Conservation (phyloP, 2,888 invertebrate genomes). For the Stenurella melanura region DNA sequence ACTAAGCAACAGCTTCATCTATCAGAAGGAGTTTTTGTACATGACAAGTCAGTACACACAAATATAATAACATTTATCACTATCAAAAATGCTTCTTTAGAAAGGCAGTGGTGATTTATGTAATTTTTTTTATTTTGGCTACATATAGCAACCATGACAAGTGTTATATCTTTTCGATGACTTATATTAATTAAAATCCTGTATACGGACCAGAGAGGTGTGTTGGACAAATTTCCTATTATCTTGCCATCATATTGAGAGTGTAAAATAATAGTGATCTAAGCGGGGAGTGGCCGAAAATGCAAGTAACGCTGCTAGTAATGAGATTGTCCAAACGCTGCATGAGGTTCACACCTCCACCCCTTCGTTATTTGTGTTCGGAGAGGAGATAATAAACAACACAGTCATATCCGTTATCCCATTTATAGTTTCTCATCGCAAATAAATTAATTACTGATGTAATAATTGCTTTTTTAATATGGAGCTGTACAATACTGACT, state of each 20-base stretch:
- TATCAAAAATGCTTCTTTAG: neutral
- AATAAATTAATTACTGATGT: conserved; percentile 48
- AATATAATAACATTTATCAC: conserved; percentile 5
- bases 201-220: conserved; percentile 55
- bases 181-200: conserved; percentile 62
- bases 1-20: neutral
- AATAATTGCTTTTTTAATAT: conserved; percentile 28
- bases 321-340: conserved; percentile 72
- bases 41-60: conserved; percentile 9
- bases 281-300: conserved; percentile 66
- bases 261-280: conserved; percentile 58
- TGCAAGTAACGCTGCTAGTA: conserved; percentile 72
- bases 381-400: conserved; percentile 45
- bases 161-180: conserved; percentile 45
- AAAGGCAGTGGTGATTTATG: conserved; percentile 25
- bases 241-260: conserved; percentile 57
- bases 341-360: conserved; percentile 71
- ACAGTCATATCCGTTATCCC: conserved; percentile 46
- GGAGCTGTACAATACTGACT: conserved; percentile 15
- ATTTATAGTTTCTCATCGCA: conserved; percentile 39
- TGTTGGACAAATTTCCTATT: conserved; percentile 63
- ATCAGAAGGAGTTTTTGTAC: neutral
- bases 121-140: conserved; percentile 27
- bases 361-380: conserved; percentile 60
- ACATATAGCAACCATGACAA: conserved; percentile 45